Evolutionary conservation across 2,888 invertebrate species (phyloP).

Genomic region (Hedya salicella): DNA sequence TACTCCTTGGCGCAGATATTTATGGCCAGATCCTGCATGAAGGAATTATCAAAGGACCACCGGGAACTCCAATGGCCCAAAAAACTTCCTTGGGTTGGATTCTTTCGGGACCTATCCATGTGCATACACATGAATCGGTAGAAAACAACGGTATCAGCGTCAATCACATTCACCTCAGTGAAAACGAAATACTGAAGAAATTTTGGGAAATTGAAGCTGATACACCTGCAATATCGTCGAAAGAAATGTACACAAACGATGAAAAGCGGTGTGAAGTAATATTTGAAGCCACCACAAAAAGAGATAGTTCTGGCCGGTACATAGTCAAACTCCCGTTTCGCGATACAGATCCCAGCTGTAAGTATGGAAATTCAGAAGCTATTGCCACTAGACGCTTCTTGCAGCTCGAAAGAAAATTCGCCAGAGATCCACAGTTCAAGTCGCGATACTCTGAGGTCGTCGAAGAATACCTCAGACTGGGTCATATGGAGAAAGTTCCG

Average conservation of each 20-base stretch:
- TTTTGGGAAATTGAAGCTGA: too few species aligned
- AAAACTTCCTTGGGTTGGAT: too few species aligned
- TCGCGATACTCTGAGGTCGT: background rate
- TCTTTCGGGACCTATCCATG: too few species aligned
- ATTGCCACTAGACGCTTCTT: background rate
- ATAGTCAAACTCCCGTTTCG: slow-evolving; percentile 10
- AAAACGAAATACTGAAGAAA: too few species aligned
- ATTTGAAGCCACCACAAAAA: background rate
- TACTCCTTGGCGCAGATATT: too few species aligned
- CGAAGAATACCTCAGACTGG: background rate
- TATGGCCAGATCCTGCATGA: too few species aligned
- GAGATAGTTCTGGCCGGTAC: slow-evolving; percentile 8
- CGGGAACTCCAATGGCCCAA: too few species aligned
- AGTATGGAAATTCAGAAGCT: background rate
- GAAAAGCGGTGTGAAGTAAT: slow-evolving; percentile 4
- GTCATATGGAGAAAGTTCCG: slow-evolving; percentile 3
- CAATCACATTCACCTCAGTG: too few species aligned
- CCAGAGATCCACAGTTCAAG: background rate
- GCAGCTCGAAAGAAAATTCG: slow-evolving; percentile 2
- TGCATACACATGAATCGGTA: too few species aligned
- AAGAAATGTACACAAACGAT: background rate
- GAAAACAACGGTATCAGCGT: too few species aligned
- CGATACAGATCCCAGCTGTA: background rate
- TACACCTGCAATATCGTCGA: too few species aligned
- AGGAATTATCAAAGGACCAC: too few species aligned